Evolutionary conservation across 2,113 vertebrate genomes (phyloP), one percentile per base, ranked within the genome.

Genomic region (Pelecanus crispus): DNA sequence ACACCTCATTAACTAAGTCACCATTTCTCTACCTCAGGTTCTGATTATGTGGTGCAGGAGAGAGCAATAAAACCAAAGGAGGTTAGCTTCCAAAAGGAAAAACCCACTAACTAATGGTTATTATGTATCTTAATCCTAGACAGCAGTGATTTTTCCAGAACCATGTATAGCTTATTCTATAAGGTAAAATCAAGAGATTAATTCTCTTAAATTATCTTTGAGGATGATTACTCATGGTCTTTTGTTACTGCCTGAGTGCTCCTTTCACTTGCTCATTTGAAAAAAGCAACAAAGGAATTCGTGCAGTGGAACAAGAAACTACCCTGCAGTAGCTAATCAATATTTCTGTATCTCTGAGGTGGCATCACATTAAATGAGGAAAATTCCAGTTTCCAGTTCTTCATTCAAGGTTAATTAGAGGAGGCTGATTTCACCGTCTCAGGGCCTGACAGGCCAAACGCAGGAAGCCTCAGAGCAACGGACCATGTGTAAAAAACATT

Each of bases 21-120:
- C 58, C 73, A 26, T 32, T 95, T 85, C 86, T 90, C 95, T 96
- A 94, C 94, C 95, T 97, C 96, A 90, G 29, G 63, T 92, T 85
- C 86, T 65, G 78, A 70, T 82, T 45, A 42, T 31, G 89, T 87
- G 86, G 84, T 86, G 74, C 81, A 91, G 81, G 90, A 92, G 52
- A 77, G 67, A 90, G n/a, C 2, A 92, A 79, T 73, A 85, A 94
- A 96, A 75, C 72, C 88, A 91, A 92, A 85, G 53, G 45, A 65
- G 59, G 56, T 63, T 45, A 29, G 29, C 65, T 94, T 80, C 70
- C 81, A 77, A 63, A 40, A 75, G 53, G 47, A 81, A 87, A 95
- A 84, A 6, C 18, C 28, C 40, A 21, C 29, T 25, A 49, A 80
- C 25, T 58, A 59, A 63, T 24, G 25, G 28, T 49, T 45, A 66